Percentiles rank a stretch among this genome's conserved stretches.
phyloP scores from a whole-genome alignment of 2,797 vertebrate genomes.

The Alosa sapidissima region DNA sequence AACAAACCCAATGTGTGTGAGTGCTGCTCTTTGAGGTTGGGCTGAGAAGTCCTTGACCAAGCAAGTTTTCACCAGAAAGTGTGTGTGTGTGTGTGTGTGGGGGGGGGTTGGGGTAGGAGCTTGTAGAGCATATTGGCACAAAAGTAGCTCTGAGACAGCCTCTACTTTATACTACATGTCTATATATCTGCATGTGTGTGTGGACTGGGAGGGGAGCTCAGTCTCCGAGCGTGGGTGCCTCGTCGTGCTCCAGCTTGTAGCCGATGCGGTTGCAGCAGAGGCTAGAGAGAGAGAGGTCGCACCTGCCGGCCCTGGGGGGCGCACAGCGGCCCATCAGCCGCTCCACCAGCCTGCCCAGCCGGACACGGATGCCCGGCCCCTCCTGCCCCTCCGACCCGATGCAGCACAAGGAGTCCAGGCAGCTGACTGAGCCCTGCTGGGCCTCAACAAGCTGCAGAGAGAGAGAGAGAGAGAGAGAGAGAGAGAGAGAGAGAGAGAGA shows the following conservation, averaged over 20 bases:
- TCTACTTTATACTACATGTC: neutral
- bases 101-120: too few species aligned
- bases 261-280: constrained; percentile 76
- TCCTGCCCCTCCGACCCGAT: constrained; percentile 73
- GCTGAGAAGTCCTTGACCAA: neutral
- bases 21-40: neutral
- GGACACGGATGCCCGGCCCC: constrained; percentile 85
- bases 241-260: constrained; percentile 75
- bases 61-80: neutral
- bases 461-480: constrained; percentile 27
- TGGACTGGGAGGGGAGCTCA: constrained; percentile 34
- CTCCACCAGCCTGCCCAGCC: constrained; percentile 90
- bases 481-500: neutral
- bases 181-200: neutral
- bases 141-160: neutral
- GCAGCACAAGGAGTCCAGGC: constrained; percentile 98
- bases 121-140: neutral
- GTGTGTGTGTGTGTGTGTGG: neutral
- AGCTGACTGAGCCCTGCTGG: constrained; percentile 84
- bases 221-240: constrained; percentile 63
- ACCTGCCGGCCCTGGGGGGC: constrained; percentile 79
- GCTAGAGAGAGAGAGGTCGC: constrained; percentile 76
- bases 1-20: neutral
- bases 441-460: constrained; percentile 81
- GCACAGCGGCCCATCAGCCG: constrained; percentile 86